Conservation (phyloP, 2,888 invertebrate genomes). For the Archips xylosteana region DNA sequence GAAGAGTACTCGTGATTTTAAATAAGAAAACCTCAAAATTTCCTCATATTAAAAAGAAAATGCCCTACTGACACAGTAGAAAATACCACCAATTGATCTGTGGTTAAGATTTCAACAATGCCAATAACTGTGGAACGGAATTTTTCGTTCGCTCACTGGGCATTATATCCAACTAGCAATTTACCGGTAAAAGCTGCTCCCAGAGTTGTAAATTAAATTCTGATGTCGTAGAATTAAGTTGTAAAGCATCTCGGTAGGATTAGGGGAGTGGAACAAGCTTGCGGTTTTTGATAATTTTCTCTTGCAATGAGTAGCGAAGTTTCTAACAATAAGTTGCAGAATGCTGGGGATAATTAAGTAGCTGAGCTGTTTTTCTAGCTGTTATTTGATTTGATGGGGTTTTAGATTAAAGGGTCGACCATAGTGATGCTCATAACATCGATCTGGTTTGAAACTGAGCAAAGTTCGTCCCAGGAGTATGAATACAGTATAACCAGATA, state of each 20-base stretch:
- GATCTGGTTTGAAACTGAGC: too few species aligned
- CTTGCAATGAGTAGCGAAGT: slow-evolving; percentile 43
- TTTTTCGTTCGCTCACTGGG: slow-evolving; percentile 50
- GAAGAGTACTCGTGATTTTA: too few species aligned
- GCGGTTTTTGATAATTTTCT: slow-evolving; percentile 56
- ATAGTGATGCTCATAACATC: too few species aligned
- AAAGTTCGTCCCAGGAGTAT: too few species aligned
- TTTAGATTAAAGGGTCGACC: too few species aligned
- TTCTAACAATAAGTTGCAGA: slow-evolving; percentile 30
- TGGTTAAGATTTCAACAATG: slow-evolving; percentile 44
- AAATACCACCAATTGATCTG: slow-evolving; percentile 34
- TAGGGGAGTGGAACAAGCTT: slow-evolving; percentile 50
- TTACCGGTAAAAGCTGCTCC: slow-evolving; percentile 63
- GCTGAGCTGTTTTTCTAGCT: not conserved
- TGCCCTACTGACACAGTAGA: not conserved
- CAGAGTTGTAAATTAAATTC: slow-evolving; percentile 70
- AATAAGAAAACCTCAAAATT: too few species aligned
- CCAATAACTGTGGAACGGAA: slow-evolving; percentile 55
- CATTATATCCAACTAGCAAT: slow-evolving; percentile 57
- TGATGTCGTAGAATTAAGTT: slow-evolving; percentile 71
- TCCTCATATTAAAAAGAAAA: not conserved
- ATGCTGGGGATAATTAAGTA: not conserved
- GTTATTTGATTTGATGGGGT: too few species aligned
- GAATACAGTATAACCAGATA: too few species aligned
- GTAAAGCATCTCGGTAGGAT: slow-evolving; percentile 58